phyloP scores from a whole-genome alignment of 2,888 invertebrate species.

The Ephialtes manifestator region DNA sequence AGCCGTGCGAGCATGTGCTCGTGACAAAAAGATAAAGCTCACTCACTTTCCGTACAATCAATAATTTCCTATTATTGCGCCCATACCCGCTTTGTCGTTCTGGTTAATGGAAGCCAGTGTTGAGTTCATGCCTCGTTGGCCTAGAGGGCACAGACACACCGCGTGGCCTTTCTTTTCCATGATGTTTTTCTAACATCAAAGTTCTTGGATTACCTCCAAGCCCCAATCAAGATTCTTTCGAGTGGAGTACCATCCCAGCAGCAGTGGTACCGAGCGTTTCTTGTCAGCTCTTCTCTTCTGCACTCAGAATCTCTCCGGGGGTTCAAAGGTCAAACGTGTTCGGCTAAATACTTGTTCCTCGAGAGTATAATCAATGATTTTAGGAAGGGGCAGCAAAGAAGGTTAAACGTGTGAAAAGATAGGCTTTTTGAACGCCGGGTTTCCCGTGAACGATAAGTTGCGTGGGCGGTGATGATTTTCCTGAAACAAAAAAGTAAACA shows the following conservation, averaged over 20 bases:
- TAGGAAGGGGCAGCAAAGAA: not conserved
- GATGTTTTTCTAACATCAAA: constrained; percentile 56
- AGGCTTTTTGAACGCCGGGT: not conserved
- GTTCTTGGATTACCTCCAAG: constrained; percentile 64
- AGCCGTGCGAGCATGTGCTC: not conserved
- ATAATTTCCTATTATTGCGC: constrained; percentile 48
- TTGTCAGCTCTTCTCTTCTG: constrained; percentile 42
- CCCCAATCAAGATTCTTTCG: constrained; percentile 63
- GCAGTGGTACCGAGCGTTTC: constrained; percentile 16
- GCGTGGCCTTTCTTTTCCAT: constrained; percentile 12
- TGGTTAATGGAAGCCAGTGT: constrained; percentile 1
- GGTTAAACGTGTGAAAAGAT: not conserved
- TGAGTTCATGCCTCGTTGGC: constrained; percentile 10
- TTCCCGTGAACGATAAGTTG: constrained; percentile 1
- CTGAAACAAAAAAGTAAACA: not conserved
- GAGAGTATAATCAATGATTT: constrained; percentile 55
- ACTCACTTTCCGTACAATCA: constrained; percentile 60
- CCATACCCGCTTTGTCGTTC: not conserved
- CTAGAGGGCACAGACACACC: constrained; percentile 13
- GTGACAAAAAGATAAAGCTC: constrained; percentile 54
- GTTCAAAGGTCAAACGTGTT: constrained; percentile 59
- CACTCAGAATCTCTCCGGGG: constrained; percentile 32
- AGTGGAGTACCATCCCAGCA: constrained; percentile 1
- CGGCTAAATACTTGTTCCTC: constrained; percentile 39
- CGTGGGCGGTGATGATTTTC: constrained; percentile 10